Percentiles rank a stretch among this genome's conserved stretches.
Evolutionary conservation across 2,113 vertebrate species (phyloP).

Genomic region (Tenebrosternarchus preto): DNA sequence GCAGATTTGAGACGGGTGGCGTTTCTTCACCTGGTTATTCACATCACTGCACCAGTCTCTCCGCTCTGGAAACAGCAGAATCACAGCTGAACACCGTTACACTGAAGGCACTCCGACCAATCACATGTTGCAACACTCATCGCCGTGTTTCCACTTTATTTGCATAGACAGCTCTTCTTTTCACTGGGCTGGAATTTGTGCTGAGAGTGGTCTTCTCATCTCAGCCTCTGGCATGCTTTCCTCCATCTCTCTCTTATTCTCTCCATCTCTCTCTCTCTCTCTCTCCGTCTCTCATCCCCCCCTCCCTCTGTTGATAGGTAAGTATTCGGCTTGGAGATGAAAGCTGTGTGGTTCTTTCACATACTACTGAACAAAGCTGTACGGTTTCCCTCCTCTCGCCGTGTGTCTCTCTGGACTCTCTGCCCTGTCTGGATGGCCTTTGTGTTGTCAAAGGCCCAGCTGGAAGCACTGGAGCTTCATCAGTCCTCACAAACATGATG

Average conservation of each 20-base stretch:
- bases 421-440: constrained; percentile 39
- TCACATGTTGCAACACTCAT: not conserved
- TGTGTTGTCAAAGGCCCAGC: constrained; percentile 41
- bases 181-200: constrained; percentile 6
- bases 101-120: not conserved
- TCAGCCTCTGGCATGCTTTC: not conserved
- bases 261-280: constrained; percentile 2
- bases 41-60: not conserved
- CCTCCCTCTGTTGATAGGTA: constrained; percentile 59
- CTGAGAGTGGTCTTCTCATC: not conserved
- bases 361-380: constrained; percentile 36
- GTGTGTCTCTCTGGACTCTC: constrained; percentile 2
- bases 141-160: not conserved
- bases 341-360: constrained; percentile 58
- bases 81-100: not conserved
- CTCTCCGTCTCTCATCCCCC: constrained; percentile 19
- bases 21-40: not conserved
- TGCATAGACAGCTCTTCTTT: constrained; percentile 48
- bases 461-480: constrained; percentile 43
- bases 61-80: not conserved
- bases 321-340: constrained; percentile 61
- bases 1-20: no score
- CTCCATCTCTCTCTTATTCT: constrained; percentile 4
- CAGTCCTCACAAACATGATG: constrained; percentile 38
- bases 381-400: constrained; percentile 5